Conservation (phyloP, 2,888 invertebrate genomes). For the Augiades crinisus region DNA sequence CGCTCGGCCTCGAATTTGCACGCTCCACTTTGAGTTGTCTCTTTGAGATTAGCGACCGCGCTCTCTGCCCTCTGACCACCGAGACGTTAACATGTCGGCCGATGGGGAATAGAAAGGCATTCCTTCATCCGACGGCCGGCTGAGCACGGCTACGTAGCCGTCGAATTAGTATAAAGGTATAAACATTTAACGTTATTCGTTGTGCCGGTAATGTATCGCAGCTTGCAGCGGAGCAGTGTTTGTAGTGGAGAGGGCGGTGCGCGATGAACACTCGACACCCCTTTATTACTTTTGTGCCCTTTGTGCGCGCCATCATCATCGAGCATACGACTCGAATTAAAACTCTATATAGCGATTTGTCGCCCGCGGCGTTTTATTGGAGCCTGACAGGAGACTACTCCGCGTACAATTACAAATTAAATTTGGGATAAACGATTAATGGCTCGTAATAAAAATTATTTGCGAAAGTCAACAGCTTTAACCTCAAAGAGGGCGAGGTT, state of each 20-base stretch:
- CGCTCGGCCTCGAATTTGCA: constrained; percentile 70
- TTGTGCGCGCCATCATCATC: constrained; percentile 65
- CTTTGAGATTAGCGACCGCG: constrained; percentile 66
- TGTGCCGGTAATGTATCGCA: constrained; percentile 30
- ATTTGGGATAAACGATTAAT: not conserved
- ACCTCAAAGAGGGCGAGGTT: too few species aligned
- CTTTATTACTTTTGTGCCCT: constrained; percentile 74
- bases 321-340: constrained; percentile 69
- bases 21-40: constrained; percentile 74
- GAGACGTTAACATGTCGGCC: constrained; percentile 35
- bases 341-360: constrained; percentile 61
- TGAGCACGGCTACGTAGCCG: constrained; percentile 3
- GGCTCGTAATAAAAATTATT: not conserved
- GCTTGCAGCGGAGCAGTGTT: constrained; percentile 32
- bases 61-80: constrained; percentile 40
- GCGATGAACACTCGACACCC: constrained; percentile 68
- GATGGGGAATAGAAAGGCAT: constrained; percentile 30
- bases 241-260: constrained; percentile 37
- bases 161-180: constrained; percentile 18
- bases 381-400: constrained; percentile 20
- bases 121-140: constrained; percentile 22
- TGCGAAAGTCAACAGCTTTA: too few species aligned
- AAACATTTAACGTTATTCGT: constrained; percentile 18
- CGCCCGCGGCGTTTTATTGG: constrained; percentile 38
- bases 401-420: constrained; percentile 4